Evolutionary conservation across 2,113 vertebrate species (phyloP), one percentile per base, ranked within the genome.

Genomic region (Neotoma lepida): DNA sequence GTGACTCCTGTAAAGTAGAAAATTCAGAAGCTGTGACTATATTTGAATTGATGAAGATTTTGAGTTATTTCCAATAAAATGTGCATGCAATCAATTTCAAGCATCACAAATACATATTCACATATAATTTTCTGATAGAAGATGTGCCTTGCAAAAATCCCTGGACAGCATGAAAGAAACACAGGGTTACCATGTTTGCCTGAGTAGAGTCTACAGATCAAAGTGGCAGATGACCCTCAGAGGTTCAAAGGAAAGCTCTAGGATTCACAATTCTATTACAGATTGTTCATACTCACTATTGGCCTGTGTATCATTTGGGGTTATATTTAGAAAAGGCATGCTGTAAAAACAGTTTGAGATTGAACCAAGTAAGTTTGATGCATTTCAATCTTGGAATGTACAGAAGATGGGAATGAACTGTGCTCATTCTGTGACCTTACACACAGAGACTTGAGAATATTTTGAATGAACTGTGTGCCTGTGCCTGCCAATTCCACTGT

Each of bases 31-130:
- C 41, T 95, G 9, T 8, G 85, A 49, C 81, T 54, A 64, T n/a
- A 77, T 3, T 49, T 78, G 46, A 89, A 56, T 54, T 86, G 26
- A 22, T 81, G 13, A 86, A 85, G 7, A 9, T 71, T 87, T 87
- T 93, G 58, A 39, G 12, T 88, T 80, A 2, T 92, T 93, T 74
- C 64, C 9, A 35, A 63, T 56, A 91, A 91, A 78, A 80, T 82
- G 18, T 30, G 35, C 51, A 56, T 35, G 12, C 0, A 90, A 39
- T 44, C n/a, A 56, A 80, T 85, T 64, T 46, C 18, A 46, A 51
- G 1, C 68, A 18, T 77, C 46, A 88, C 33, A 80, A 74, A 91
- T 44, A 9, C 14, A 56, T 35, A 61, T 26, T 78, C 54, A 39
- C 3, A 24, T 64, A 46, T 71, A 30, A 9, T 64, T 15, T 89